Evolutionary conservation across 2,888 invertebrate genomes (phyloP).

Genomic region (Thumatha senex): DNA sequence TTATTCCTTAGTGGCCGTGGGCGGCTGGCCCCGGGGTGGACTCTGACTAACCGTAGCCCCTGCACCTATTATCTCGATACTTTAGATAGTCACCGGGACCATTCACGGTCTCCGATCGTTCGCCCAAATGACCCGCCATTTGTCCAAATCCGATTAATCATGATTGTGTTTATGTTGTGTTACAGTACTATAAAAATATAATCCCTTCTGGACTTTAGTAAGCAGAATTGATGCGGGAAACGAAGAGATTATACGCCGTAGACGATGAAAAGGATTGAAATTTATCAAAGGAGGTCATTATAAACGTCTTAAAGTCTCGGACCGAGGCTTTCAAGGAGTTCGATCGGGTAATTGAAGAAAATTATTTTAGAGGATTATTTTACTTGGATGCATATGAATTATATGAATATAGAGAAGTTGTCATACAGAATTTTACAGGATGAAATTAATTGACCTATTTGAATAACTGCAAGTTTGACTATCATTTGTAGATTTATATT

Average conservation of each 20-base stretch:
- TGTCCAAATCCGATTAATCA: conserved; percentile 80
- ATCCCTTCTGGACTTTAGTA: conserved; percentile 57
- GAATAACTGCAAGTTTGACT: neutral
- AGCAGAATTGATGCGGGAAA: conserved; percentile 48
- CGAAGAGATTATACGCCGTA: conserved; percentile 39
- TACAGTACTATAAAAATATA: conserved; percentile 71
- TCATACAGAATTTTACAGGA: neutral
- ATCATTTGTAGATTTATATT: too few relatives aligned
- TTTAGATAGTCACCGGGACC: conserved; percentile 80
- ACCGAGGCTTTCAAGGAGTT: conserved; percentile 68
- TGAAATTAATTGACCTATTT: conserved; percentile 5
- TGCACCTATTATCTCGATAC: conserved; percentile 81
- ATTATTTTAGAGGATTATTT: conserved; percentile 71
- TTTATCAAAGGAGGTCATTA: conserved; percentile 67
- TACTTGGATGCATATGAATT: conserved; percentile 47
- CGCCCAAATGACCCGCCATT: conserved; percentile 78
- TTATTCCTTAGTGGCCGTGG: conserved; percentile 71
- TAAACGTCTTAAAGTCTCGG: conserved; percentile 50
- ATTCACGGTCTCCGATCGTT: conserved; percentile 72
- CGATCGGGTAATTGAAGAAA: conserved; percentile 62
- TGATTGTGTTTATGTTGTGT: conserved; percentile 76
- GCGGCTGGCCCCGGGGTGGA: conserved; percentile 41
- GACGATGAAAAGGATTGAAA: conserved; percentile 70
- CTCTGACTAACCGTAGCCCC: conserved; percentile 47
- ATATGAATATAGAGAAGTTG: conserved; percentile 16